These are phyloP conservation scores for Rhodophaea formosa DNA, from an alignment of 2,888 invertebrate species.

Conservation along the genomic window DNA sequence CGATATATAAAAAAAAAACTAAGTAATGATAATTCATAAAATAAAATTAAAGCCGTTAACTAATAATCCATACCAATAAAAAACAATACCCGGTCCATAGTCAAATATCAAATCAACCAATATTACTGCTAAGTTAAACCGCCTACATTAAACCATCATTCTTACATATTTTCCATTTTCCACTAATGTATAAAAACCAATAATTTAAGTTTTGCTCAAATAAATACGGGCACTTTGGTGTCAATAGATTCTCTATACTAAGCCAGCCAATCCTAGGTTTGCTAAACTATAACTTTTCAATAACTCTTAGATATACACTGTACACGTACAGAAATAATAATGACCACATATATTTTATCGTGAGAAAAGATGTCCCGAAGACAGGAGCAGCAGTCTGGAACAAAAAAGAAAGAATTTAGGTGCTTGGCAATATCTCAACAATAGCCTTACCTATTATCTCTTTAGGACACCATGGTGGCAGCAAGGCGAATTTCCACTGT, in stretches of 20 bases:
- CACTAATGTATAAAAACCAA: not conserved
- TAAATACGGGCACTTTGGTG: conserved; percentile 19
- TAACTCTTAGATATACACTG: conserved; percentile 48
- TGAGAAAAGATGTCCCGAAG: conserved; percentile 49
- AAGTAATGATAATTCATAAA: no score
- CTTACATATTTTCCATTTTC: no score
- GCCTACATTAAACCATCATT: no score
- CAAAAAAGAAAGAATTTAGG: conserved; percentile 29
- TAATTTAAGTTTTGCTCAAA: not conserved
- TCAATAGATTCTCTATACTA: conserved; percentile 14
- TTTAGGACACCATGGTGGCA: no score
- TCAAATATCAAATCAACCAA: no score
- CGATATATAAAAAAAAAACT: no score
- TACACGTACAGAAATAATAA: conserved; percentile 62
- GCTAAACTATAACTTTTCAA: no score
- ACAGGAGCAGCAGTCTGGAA: conserved; percentile 59
- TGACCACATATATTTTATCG: conserved; percentile 60
- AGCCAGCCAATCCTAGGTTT: conserved; percentile 1
- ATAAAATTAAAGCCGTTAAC: no score
- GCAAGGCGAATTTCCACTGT: no score
- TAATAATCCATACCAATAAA: no score
- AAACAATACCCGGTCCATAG: no score
- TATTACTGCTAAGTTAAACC: no score
- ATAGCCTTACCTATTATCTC: not conserved
- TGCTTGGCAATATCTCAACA: not conserved